Conservation (phyloP, 2,888 invertebrate species). For the Hemaris fuciformis region DNA sequence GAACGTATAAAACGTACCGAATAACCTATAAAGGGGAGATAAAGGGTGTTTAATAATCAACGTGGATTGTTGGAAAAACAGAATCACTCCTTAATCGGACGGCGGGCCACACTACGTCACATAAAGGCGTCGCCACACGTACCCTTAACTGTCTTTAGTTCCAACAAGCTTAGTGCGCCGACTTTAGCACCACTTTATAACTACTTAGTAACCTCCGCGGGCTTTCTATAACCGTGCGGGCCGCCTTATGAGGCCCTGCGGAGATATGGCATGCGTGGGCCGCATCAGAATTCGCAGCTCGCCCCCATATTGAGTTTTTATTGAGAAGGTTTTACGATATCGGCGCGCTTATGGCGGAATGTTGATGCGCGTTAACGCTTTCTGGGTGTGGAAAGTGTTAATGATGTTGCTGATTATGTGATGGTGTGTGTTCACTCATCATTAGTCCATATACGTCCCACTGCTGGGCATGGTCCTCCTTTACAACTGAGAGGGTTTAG, state of each 20-base stretch:
- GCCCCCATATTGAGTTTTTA: slow-evolving; percentile 67
- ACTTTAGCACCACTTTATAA: slow-evolving; percentile 63
- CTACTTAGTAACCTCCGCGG: slow-evolving; percentile 60
- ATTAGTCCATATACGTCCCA: too few relatives aligned
- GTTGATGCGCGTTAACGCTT: slow-evolving; percentile 29
- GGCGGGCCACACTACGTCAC: slow-evolving; percentile 52
- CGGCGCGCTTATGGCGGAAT: slow-evolving; percentile 40
- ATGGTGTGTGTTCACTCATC: too few relatives aligned
- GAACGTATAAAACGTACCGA: slow-evolving; percentile 1
- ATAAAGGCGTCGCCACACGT: slow-evolving; percentile 54
- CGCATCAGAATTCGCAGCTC: slow-evolving; percentile 2
- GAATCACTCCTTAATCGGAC: slow-evolving; percentile 45
- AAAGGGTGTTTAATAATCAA: slow-evolving; percentile 7
- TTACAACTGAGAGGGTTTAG: too few relatives aligned
- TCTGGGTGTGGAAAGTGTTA: not conserved
- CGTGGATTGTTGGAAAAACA: slow-evolving; percentile 30
- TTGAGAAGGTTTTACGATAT: slow-evolving; percentile 51
- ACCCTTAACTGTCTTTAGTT: slow-evolving; percentile 45
- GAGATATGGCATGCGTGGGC: not conserved
- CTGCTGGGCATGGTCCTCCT: too few relatives aligned
- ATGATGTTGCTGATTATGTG: not conserved
- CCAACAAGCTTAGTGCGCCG: slow-evolving; percentile 37
- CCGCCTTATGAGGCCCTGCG: not conserved
- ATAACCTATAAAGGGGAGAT: not conserved
- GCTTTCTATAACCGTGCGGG: slow-evolving; percentile 19